Conservation (phyloP, 2,797 vertebrate genomes). For the Iguana delicatissima region DNA sequence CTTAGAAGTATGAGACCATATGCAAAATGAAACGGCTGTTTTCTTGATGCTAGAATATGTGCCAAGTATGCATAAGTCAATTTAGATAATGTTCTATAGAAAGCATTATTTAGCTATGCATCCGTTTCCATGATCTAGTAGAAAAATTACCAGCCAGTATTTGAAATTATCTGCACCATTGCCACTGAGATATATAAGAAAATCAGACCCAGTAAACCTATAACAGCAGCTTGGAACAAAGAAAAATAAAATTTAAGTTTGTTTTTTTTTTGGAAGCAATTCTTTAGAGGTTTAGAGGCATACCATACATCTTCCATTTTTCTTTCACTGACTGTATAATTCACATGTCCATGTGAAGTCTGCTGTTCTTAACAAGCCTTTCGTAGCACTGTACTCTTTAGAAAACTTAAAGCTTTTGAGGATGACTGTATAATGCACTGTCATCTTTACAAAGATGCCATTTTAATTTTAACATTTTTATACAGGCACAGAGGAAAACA, state of each 20-base stretch:
- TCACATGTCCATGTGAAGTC: not conserved
- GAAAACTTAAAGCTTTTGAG: not conserved
- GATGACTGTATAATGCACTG: not conserved
- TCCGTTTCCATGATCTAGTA: not conserved
- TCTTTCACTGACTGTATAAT: not conserved
- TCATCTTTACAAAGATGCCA: not conserved
- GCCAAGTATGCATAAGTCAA: no score
- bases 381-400: no score
- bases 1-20: not conserved
- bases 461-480: not conserved
- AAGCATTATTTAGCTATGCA: no score
- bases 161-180: not conserved
- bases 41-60: not conserved
- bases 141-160: no score
- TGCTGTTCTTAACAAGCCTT: not conserved
- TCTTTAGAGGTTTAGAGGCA: not conserved
- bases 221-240: not conserved
- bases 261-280: not conserved
- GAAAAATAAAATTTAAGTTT: not conserved
- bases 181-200: not conserved
- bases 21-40: not conserved
- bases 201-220: not conserved
- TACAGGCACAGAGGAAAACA: not conserved
- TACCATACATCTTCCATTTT: not conserved
- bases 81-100: no score